phyloP scores from a whole-genome alignment of 1,140 invertebrate species.

The Stegodyphus dumicola region DNA sequence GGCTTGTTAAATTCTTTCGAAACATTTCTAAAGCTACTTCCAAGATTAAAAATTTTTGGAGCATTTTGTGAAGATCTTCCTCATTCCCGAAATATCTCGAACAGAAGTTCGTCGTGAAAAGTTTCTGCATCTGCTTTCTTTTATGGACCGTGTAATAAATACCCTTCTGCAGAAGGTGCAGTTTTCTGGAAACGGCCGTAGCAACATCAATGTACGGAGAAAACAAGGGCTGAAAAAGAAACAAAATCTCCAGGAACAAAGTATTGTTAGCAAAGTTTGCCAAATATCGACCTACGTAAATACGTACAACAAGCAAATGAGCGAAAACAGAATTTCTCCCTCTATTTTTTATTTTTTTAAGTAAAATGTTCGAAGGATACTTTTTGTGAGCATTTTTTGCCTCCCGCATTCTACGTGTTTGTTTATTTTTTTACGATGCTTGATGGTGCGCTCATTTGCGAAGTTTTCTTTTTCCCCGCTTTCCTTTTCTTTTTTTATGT shows the following conservation, averaged over 20 bases:
- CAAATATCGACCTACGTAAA: constrained; percentile 14
- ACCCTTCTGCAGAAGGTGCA: no score
- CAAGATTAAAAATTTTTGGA: no score
- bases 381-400: neutral
- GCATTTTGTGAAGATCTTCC: no score
- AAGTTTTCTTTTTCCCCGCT: neutral
- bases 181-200: no score
- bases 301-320: constrained; percentile 21
- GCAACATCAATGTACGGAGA: neutral
- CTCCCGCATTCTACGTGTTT: neutral
- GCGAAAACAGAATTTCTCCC: constrained; percentile 19
- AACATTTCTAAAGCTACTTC: no score
- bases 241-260: constrained; percentile 12
- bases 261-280: neutral
- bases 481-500: neutral
- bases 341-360: neutral
- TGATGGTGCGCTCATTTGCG: constrained; percentile 6
- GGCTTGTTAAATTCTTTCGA: no score
- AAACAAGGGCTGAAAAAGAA: constrained; percentile 5
- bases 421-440: neutral
- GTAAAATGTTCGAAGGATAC: neutral
- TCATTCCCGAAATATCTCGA: no score
- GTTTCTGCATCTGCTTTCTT: no score
- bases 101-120: no score
- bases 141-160: no score